Evolutionary conservation across 2,888 invertebrate genomes (phyloP), one percentile per base, ranked within the genome.

Genomic region (Cerastoderma edule): DNA sequence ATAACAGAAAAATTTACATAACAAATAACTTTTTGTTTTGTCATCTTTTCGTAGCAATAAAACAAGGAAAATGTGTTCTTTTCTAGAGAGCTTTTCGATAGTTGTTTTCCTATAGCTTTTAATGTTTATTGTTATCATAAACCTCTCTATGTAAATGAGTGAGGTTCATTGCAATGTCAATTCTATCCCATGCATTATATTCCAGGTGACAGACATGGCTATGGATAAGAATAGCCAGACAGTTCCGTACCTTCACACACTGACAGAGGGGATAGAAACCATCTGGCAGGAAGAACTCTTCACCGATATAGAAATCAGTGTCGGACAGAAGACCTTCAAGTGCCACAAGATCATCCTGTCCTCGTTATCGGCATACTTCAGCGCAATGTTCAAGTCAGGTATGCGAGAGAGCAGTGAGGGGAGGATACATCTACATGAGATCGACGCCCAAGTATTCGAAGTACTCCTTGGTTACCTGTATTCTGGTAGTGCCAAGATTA

Each of bases 391-490:
- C 35, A 33, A 72, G 48, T 78, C 82, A 50, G 87, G 85, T 16
- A 83, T 87, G 74, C 72, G 75, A 48, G 87, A 87, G 67, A 84
- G 85, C 73, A 66, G 39, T 16, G 75, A 79, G 27, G 79, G 80
- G 19, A 60, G 56, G 22, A 85, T 86, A 5, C 46, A 74, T n/a
- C 68, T 87, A 2, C 79, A 84, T 44, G 79, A 83, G 67, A 75
- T 98, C 39, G 95, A 95, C 75, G 95, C 95, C 13, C 95, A 95
- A 83, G 95, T 96, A 89, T 95, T 98, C 94, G 95, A 95, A 82
- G 94, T 95, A 68, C 94, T 98, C 44, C 94, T 98, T 80, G 95
- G 96, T 85, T 98, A 96, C 92, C 95, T 97, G 0, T 98, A 98
- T 92, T 93, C 97, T 60, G 95, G 97, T 64, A 95, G 95, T 83